Evolutionary conservation across 2,888 invertebrate species (phyloP), one percentile per base, ranked within the genome.

Genomic region (Nephrocerus scutellatus): DNA sequence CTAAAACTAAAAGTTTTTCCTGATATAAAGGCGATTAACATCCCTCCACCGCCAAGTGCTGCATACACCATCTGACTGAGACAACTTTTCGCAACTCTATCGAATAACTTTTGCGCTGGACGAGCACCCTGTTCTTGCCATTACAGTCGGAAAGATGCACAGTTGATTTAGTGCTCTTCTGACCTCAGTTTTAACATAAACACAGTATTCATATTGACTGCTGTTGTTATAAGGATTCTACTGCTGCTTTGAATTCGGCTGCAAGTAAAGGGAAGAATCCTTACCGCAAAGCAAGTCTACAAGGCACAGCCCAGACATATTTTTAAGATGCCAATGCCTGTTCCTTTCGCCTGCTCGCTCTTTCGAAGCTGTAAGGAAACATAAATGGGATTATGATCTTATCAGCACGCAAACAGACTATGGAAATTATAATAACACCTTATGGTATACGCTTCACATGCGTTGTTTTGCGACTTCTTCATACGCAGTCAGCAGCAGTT

Each of bases 371-470:
- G 32, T 59, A 62, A 53, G 54, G 60, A n/a, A n/a, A 64, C 62
- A 65, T 63, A 66, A 66, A 67, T 65, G 68, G 66, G 66, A 66
- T 66, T 67, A 66, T 65, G 66, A 66, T 67, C 66, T 66, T 67
- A 67, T 67, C 66, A 62, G 55, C 52, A 49, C 53, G 54, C 51
- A 52, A 50, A 50, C 57, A 57, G 55, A 52, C 54, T 52, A 52
- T 47, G 50, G 46, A 56, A 55, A 57, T 56, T 60, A 54, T 52
- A 54, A 56, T 53, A 62, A 62, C 62, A 63, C 64, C 64, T 65
- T 60, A 55, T 55, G 53, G 51, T 48, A 40, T 39, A 24, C 15
- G 26, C 12, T 19, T 16, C 6, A 13, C 10, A n/a, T 9, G 23
- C 23, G 23, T 22, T 22, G 23, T 9, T 8, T 9, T 10, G 23